Percentiles rank a stretch among this genome's conserved stretches.
These are phyloP conservation scores for Cephus cinctus DNA, from an alignment of 1,140 invertebrate genomes.

Conservation along the genomic window DNA sequence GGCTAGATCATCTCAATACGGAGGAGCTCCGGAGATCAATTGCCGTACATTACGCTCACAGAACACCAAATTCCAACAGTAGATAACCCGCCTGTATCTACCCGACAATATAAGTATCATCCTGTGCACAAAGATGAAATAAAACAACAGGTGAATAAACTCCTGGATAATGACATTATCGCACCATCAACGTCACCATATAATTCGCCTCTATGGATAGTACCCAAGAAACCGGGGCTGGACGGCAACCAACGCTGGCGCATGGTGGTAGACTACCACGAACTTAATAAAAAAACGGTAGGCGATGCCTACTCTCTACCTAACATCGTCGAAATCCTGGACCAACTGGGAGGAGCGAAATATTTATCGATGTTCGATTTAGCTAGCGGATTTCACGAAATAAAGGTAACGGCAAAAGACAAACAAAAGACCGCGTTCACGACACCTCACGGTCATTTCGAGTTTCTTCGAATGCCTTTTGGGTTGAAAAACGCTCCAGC, in stretches of 20 bases:
- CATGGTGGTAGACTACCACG: slow-evolving; percentile 40
- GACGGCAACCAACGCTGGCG: slow-evolving; percentile 28
- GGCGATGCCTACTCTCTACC: slow-evolving; percentile 54
- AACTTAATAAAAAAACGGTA: slow-evolving; percentile 36
- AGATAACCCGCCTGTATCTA: slow-evolving; percentile 20
- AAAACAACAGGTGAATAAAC: slow-evolving; percentile 33
- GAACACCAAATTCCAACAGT: slow-evolving; percentile 27
- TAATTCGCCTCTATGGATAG: slow-evolving; percentile 40
- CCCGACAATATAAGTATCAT: slow-evolving; percentile 39
- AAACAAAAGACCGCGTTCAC: slow-evolving; percentile 46
- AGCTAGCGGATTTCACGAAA: slow-evolving; percentile 57
- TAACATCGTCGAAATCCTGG: slow-evolving; percentile 47
- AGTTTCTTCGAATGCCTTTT: slow-evolving; percentile 25
- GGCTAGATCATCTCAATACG: slow-evolving; percentile 1
- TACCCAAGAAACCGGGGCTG: slow-evolving; percentile 27
- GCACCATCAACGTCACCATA: no score
- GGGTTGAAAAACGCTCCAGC: slow-evolving; percentile 27
- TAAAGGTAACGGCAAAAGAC: slow-evolving; percentile 43
- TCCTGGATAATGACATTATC: slow-evolving; percentile 29
- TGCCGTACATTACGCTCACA: slow-evolving; percentile 14
- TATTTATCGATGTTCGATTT: slow-evolving; percentile 55
- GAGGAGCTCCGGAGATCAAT: slow-evolving; percentile 17
- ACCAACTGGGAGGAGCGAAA: slow-evolving; percentile 39
- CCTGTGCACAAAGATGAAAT: slow-evolving; percentile 38
- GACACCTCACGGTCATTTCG: slow-evolving; percentile 24